These are phyloP conservation scores for Melanotus villosus DNA, from an alignment of 2,888 invertebrate genomes.

Conservation along the genomic window DNA sequence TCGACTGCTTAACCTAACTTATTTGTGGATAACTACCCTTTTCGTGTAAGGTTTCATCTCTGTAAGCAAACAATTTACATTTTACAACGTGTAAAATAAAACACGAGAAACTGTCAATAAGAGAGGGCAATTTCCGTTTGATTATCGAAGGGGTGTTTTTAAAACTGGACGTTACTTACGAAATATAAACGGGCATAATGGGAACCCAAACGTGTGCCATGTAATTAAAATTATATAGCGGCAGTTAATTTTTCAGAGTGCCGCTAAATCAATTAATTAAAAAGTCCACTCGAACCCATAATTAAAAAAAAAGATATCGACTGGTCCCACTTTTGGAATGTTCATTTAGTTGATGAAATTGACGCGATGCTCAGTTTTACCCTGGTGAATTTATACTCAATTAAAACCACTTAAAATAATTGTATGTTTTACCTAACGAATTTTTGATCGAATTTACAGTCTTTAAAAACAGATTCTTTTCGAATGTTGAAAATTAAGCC, in stretches of 20 bases:
- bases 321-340: conserved; percentile 22
- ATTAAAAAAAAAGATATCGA: conserved; percentile 37
- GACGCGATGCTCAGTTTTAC: conserved; percentile 17
- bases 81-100: no score
- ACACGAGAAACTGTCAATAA: no score
- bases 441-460: no score
- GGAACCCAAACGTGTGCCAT: no score
- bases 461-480: no score
- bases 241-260: conserved; percentile 51
- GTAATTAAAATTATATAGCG: conserved; percentile 47
- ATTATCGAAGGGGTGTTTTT: conserved; percentile 3
- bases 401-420: conserved; percentile 22
- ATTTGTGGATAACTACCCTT: not conserved
- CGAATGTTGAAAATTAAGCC: no score
- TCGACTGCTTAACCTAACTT: not conserved
- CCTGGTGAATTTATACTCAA: not conserved
- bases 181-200: no score
- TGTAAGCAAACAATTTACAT: no score
- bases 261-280: conserved; percentile 49
- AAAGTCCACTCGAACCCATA: conserved; percentile 34
- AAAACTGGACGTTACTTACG: no score
- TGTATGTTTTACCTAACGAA: not conserved
- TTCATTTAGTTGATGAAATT: conserved; percentile 36
- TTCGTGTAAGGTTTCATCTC: no score
- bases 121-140: not conserved